phyloP scores from a whole-genome alignment of 2,797 vertebrate genomes.

The Argya squamiceps region DNA sequence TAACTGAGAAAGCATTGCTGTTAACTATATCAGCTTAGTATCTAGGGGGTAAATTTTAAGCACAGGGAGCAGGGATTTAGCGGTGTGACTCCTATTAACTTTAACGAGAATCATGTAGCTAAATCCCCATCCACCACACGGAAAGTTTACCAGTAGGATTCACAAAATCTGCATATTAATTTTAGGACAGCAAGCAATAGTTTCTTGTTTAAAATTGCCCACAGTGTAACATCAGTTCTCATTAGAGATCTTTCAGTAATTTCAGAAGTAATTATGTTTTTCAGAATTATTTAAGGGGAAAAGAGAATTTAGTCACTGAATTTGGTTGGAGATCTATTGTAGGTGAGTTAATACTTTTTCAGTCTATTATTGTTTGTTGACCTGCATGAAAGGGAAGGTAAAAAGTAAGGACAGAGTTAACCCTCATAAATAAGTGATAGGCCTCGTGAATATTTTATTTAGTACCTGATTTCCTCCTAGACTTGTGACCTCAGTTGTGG shows the following conservation, averaged over 20 bases:
- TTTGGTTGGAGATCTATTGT: neutral
- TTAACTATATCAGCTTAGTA: constrained; percentile 52
- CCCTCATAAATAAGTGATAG: constrained; percentile 21
- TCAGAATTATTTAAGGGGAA: constrained; percentile 57
- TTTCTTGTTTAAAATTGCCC: constrained; percentile 60
- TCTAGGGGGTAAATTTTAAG: constrained; percentile 55
- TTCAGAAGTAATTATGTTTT: constrained; percentile 65
- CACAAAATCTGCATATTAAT: constrained; percentile 59
- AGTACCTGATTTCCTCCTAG: neutral
- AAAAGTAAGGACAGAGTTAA: constrained; percentile 31
- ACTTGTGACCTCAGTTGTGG: neutral
- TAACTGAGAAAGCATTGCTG: constrained; percentile 23
- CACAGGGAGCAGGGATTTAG: constrained; percentile 51
- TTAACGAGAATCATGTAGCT: constrained; percentile 48
- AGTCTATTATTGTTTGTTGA: constrained; percentile 25
- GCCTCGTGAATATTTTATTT: constrained; percentile 38
- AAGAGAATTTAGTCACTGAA: constrained; percentile 31
- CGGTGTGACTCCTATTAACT: constrained; percentile 52
- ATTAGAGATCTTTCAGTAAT: constrained; percentile 48
- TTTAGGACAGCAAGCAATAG: constrained; percentile 61
- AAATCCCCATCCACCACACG: constrained; percentile 30
- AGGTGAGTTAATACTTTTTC: neutral
- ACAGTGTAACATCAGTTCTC: constrained; percentile 59
- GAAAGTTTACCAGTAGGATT: constrained; percentile 58
- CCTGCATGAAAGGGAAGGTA: neutral